Percentiles rank a stretch among this genome's conserved stretches.
Evolutionary conservation across 2,888 invertebrate genomes (phyloP).

Genomic region (Phoronis australis): DNA sequence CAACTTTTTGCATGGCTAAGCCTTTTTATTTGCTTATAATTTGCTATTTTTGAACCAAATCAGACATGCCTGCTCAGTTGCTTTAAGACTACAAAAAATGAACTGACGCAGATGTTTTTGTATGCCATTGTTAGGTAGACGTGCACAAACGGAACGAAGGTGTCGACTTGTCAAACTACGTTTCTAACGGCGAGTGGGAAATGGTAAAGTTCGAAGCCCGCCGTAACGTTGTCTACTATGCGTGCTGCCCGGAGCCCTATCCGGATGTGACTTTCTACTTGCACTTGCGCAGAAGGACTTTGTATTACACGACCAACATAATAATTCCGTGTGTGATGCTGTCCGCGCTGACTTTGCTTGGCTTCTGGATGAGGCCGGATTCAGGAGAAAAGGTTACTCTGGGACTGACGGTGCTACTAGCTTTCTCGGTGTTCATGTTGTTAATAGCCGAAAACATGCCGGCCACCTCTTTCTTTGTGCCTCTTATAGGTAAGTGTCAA

Average conservation of each 20-base stretch:
- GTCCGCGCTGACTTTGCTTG: slow-evolving; percentile 51
- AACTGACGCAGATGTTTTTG: too few species aligned
- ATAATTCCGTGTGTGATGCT: slow-evolving; percentile 54
- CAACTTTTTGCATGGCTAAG: too few species aligned
- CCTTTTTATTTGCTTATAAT: too few species aligned
- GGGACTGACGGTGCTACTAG: slow-evolving; percentile 52
- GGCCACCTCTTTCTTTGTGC: slow-evolving; percentile 54
- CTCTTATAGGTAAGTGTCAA: slow-evolving; percentile 53
- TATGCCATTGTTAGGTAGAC: too few species aligned
- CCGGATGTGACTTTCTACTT: slow-evolving; percentile 55
- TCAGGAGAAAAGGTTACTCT: slow-evolving; percentile 53
- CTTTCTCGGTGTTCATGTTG: slow-evolving; percentile 54
- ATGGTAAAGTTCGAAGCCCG: slow-evolving; percentile 33
- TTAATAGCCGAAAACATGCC: slow-evolving; percentile 55
- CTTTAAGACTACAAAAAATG: too few species aligned
- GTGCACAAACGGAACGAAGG: slow-evolving; percentile 33
- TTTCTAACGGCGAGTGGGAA: slow-evolving; percentile 48
- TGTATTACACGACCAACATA: slow-evolving; percentile 48
- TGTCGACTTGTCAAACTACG: slow-evolving; percentile 44
- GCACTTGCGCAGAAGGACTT: slow-evolving; percentile 55
- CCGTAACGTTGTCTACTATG: slow-evolving; percentile 43
- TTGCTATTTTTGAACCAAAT: too few species aligned
- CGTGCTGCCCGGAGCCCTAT: slow-evolving; percentile 47
- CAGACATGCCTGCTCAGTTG: too few species aligned
- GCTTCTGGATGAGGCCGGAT: slow-evolving; percentile 54